A percentile compares a stretch with the other conserved stretches of the same genome.
phyloP scores from a whole-genome alignment of 1,140 invertebrate genomes.

The Hydropsyche tenuis region DNA sequence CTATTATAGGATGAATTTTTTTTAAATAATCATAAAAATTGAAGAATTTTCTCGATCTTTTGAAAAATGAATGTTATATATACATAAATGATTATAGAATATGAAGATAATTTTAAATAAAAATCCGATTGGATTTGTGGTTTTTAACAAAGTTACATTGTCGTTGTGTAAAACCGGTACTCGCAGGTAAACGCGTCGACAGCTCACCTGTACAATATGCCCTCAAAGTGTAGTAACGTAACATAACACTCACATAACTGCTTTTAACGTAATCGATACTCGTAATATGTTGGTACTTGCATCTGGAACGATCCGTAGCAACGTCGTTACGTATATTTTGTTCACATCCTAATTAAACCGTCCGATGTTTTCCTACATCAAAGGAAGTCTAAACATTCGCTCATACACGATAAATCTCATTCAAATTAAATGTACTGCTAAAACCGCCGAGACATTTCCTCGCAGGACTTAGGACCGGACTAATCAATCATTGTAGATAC shows the following conservation, averaged over 20 bases:
- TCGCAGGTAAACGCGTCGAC: conserved; percentile 10
- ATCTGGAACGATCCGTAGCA: not conserved
- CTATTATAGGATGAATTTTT: too few relatives aligned
- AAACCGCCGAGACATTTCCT: too few relatives aligned
- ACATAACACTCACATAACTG: conserved; percentile 12
- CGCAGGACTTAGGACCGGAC: too few relatives aligned
- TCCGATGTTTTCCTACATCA: too few relatives aligned
- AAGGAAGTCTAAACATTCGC: too few relatives aligned
- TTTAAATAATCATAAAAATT: too few relatives aligned
- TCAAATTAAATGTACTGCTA: too few relatives aligned
- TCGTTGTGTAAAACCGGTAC: conserved; percentile 30
- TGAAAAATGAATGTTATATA: conserved; percentile 1
- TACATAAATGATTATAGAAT: not conserved
- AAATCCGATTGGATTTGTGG: not conserved
- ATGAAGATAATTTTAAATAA: not conserved
- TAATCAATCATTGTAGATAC: not conserved
- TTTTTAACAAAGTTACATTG: not conserved
- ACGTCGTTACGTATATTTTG: not conserved
- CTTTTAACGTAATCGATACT: not conserved
- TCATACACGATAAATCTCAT: too few relatives aligned
- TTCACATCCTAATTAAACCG: too few relatives aligned
- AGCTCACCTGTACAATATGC: conserved; percentile 39
- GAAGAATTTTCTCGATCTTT: too few relatives aligned
- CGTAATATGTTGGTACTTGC: not conserved
- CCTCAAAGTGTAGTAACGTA: conserved; percentile 6